Conservation (phyloP, 2,797 vertebrate species). For the Manis crassicaudata region DNA sequence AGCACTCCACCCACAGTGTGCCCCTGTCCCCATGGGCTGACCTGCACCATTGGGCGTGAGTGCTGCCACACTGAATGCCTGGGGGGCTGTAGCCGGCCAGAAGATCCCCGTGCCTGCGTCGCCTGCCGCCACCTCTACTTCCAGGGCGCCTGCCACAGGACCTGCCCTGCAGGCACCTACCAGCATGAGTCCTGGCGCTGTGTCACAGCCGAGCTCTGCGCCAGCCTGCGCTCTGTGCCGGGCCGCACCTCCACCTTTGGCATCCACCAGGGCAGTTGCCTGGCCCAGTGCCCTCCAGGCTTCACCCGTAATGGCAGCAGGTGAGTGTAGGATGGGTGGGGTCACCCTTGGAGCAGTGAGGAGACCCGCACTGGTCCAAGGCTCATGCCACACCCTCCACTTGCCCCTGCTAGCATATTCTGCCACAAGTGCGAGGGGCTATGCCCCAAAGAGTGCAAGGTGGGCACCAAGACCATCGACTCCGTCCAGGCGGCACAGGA, state of each 20-base stretch:
- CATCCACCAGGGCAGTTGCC: slow-evolving; percentile 85
- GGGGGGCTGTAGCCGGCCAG: slow-evolving; percentile 84
- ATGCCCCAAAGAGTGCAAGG: slow-evolving; percentile 89
- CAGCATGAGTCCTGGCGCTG: slow-evolving; percentile 89
- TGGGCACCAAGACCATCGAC: slow-evolving; percentile 89
- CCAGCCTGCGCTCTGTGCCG: slow-evolving; percentile 85
- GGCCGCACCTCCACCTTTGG: slow-evolving; percentile 85
- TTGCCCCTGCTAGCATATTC: slow-evolving; percentile 82
- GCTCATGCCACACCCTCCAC: background rate
- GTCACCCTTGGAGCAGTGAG: background rate
- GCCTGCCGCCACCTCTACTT: slow-evolving; percentile 89
- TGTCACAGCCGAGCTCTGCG: slow-evolving; percentile 84
- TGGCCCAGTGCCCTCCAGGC: slow-evolving; percentile 87
- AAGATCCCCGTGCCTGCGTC: slow-evolving; percentile 82
- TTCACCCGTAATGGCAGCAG: slow-evolving; percentile 87
- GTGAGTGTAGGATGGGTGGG: slow-evolving; percentile 57
- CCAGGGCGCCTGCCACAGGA: slow-evolving; percentile 83
- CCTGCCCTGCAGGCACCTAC: slow-evolving; percentile 87
- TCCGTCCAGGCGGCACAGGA: slow-evolving; percentile 84
- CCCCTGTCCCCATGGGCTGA: slow-evolving; percentile 74
- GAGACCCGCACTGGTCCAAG: background rate
- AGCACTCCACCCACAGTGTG: slow-evolving; percentile 79
- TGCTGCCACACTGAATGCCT: slow-evolving; percentile 88
- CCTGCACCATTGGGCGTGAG: slow-evolving; percentile 78
- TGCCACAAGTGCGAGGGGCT: slow-evolving; percentile 88